phyloP scores from a whole-genome alignment of 2,113 vertebrate species.

The Oostethus manadensis region DNA sequence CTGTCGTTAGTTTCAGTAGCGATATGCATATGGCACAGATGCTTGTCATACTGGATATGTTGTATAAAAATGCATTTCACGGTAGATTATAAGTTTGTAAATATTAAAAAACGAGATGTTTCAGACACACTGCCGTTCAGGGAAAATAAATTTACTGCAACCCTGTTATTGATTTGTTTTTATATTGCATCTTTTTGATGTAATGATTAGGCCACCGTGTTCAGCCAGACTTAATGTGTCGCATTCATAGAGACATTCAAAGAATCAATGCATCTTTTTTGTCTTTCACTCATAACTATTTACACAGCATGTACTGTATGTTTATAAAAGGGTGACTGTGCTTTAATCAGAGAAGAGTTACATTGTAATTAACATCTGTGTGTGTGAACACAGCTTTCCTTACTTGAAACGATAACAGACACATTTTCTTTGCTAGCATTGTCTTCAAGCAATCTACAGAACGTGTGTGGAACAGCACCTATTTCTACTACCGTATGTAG shows the following conservation, averaged over 20 bases:
- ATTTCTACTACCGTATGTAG: background rate
- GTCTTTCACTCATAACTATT: background rate
- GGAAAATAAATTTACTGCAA: no score
- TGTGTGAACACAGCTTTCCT: background rate
- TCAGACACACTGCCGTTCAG: conserved; percentile 34
- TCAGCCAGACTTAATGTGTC: background rate
- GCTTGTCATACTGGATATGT: conserved; percentile 1
- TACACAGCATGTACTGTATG: background rate
- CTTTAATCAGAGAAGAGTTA: conserved; percentile 42
- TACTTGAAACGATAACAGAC: no score
- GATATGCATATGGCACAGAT: no score
- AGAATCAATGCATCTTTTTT: background rate
- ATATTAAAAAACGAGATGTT: conserved; percentile 25
- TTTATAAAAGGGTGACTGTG: conserved; percentile 32
- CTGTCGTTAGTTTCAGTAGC: no score
- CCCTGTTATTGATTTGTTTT: no score
- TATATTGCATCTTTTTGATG: no score
- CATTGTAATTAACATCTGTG: conserved; percentile 37
- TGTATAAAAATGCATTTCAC: conserved; percentile 27
- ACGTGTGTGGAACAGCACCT: background rate
- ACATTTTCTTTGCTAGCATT: background rate
- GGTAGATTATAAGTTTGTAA: conserved; percentile 16
- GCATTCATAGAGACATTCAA: no score
- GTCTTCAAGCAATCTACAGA: background rate
- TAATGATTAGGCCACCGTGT: no score